Evolutionary conservation across 2,113 vertebrate species (phyloP).

Genomic region (Eretmochelys imbricata): DNA sequence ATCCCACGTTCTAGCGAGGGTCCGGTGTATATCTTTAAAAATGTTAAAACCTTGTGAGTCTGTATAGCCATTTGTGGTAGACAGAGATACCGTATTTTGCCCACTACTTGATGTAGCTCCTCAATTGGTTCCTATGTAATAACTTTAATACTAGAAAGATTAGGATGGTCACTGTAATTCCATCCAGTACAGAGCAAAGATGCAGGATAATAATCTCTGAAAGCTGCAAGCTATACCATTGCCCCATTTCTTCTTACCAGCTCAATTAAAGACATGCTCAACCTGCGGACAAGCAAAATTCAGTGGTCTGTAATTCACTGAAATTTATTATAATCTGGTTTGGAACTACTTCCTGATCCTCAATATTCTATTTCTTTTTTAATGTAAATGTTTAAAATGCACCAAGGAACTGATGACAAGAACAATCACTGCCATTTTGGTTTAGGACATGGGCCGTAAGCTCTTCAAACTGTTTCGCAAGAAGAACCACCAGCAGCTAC

Average conservation of each 20-base stretch:
- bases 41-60: slow-evolving; percentile 7
- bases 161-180: background rate
- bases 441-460: background rate
- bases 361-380: background rate
- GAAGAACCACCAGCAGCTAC: background rate
- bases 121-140: background rate
- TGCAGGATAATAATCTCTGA: background rate
- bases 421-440: background rate
- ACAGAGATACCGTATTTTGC: slow-evolving; percentile 19
- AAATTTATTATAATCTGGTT: slow-evolving; percentile 26
- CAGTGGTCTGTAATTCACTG: slow-evolving; percentile 52
- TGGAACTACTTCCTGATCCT: slow-evolving; percentile 44
- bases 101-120: background rate
- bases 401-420: background rate
- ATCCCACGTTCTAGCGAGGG: too few relatives aligned
- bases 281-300: slow-evolving; percentile 64
- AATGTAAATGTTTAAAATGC: slow-evolving; percentile 52
- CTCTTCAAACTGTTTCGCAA: background rate
- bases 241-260: slow-evolving; percentile 29
- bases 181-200: background rate
- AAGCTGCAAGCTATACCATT: background rate
- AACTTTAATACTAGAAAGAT: background rate
- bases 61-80: background rate
- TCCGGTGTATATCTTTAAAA: background rate
- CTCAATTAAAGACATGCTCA: slow-evolving; percentile 50